A percentile compares a stretch with the other conserved stretches of the same genome.
Evolutionary conservation across 2,888 invertebrate species (phyloP).

Genomic region (Pristionchus maxplancki): DNA sequence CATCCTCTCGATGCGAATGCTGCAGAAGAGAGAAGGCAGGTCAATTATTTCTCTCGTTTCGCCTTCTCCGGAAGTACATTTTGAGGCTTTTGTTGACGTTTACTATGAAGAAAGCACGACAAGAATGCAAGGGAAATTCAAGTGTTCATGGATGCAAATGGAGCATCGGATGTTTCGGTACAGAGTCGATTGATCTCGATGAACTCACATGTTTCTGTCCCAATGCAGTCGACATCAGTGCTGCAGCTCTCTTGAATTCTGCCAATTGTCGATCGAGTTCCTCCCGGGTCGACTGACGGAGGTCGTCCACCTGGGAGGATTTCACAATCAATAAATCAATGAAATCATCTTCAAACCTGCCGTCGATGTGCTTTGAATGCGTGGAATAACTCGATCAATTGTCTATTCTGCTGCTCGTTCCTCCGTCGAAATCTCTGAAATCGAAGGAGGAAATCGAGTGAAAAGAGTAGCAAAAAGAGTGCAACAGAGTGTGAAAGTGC

Average conservation of each 20-base stretch:
- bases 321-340: neutral
- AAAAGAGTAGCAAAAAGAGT: neutral
- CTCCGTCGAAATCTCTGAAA: conserved; percentile 46
- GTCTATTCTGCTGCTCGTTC: conserved; percentile 43
- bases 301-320: conserved; percentile 20
- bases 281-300: conserved; percentile 18
- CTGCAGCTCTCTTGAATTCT: conserved; percentile 40
- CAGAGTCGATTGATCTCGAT: too few species aligned
- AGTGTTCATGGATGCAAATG: too few species aligned
- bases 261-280: conserved; percentile 48
- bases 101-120: neutral
- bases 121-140: too few species aligned
- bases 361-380: conserved; percentile 49
- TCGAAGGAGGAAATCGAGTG: neutral
- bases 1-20: conserved; percentile 36
- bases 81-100: conserved; percentile 21
- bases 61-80: conserved; percentile 23
- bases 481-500: conserved; percentile 44
- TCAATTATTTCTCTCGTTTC: neutral
- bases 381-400: conserved; percentile 42
- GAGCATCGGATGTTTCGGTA: too few species aligned
- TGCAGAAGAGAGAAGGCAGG: neutral
- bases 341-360: neutral
- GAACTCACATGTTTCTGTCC: conserved; percentile 27
- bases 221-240: conserved; percentile 16